Evolutionary conservation across 2,113 vertebrate genomes (phyloP).

Genomic region (Otus sunia): DNA sequence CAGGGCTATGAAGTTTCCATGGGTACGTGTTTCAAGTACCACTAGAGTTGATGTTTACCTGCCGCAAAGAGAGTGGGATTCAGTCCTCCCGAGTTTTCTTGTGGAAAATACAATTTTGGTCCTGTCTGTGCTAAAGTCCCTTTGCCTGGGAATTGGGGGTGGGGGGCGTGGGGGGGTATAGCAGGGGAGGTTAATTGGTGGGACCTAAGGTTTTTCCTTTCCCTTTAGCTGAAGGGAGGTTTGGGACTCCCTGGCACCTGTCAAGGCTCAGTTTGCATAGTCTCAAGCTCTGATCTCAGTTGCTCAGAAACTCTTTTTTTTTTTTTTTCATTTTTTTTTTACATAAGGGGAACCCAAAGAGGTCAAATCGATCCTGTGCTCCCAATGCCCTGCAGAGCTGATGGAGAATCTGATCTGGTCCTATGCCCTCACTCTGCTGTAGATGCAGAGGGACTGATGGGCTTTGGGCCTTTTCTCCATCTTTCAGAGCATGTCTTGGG

Average conservation of each 20-base stretch:
- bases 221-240: not conserved
- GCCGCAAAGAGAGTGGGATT: not conserved
- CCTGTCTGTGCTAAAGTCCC: not conserved
- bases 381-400: not conserved
- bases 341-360: not conserved
- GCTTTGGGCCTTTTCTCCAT: not conserved
- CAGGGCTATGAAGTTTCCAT: not conserved
- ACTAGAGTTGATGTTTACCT: not conserved
- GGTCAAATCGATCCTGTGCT: not conserved
- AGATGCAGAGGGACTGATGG: accelerated
- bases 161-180: too few relatives aligned
- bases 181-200: not conserved
- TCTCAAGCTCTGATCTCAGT: not conserved
- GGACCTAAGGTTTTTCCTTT: not conserved
- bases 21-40: not conserved
- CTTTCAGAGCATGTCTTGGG: not conserved
- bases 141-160: not conserved
- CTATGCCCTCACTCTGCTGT: accelerated
- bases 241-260: not conserved
- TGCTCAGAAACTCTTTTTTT: not conserved
- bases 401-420: not conserved
- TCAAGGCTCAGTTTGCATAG: not conserved
- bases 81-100: not conserved
- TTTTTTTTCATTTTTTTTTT: not conserved
- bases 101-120: not conserved